Conservation (phyloP, 2,888 invertebrate species). For the Zhuqinia jingwanae region DNA sequence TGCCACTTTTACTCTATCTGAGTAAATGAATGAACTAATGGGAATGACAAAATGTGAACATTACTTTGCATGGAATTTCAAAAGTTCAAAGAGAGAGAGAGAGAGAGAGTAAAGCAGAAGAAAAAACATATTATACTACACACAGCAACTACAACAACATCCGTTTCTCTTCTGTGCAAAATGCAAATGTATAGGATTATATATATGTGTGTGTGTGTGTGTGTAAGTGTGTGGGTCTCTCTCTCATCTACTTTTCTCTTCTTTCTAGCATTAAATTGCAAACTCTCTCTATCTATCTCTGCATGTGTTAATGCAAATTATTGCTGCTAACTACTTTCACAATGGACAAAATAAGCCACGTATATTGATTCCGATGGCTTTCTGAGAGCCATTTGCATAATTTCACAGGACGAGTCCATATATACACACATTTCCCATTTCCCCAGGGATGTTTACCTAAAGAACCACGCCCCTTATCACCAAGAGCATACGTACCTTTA, state of each 20-base stretch:
- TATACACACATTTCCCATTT: background rate
- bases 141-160: background rate
- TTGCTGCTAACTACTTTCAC: slow-evolving; percentile 39
- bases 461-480: background rate
- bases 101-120: background rate
- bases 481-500: background rate
- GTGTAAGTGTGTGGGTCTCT: background rate
- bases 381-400: background rate
- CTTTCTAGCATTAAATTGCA: slow-evolving; percentile 33
- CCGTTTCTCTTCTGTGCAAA: slow-evolving; percentile 33
- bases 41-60: slow-evolving; percentile 57
- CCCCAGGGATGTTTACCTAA: background rate
- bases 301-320: slow-evolving; percentile 69
- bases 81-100: slow-evolving; percentile 32
- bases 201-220: background rate
- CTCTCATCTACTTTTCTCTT: slow-evolving; percentile 2
- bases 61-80: slow-evolving; percentile 32
- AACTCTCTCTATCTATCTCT: slow-evolving; percentile 32
- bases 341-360: slow-evolving; percentile 32
- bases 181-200: no score
- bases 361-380: slow-evolving; percentile 23
- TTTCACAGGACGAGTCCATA: background rate
- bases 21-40: slow-evolving; percentile 65
- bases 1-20: slow-evolving; percentile 6
- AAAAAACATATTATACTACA: background rate